Base-by-base conservation (phyloP, 2,113 vertebrate genomes). In the Clarias batrachus region DNA sequence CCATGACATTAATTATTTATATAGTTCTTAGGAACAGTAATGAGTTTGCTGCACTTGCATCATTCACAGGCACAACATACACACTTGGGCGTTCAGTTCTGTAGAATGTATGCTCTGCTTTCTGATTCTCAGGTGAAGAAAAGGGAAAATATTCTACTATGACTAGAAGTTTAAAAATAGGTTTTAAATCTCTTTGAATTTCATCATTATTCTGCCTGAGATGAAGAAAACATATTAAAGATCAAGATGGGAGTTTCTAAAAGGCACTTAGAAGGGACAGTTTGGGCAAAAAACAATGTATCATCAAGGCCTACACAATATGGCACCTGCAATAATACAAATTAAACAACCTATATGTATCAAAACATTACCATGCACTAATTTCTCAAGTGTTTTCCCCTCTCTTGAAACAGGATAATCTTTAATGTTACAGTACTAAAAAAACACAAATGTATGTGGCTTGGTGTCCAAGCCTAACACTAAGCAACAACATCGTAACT, bases 1-100 rank as follows among this genome's bases (percentile, higher is more conserved):
- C 65, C 52, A 86, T 56, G 87, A 73, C 78, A 73, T 76, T 81
- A n/a, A 73, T 87, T 89, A 90, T 91, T 89, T 89, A 89, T 81
- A 87, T 73, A 81, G 70, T 84, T 82, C 73, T 73, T 54, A 79
- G 68, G 57, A 88, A 89, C 70, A 86, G 78, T 88, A 85, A 90
- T 86, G 84, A 79, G 66, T 89, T 62, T n/a, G 56, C 77, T 84
- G 83, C 41, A 76, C 85, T 83, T 54, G 21, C 71, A 66, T 84
- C 82, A 85, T 89, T 87, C 83, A 89, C 70, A 86, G 37, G n/a
- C 27, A 48, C 78, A 89, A 70, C 48, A 37, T 81, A n/a, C 73
- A 81, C 59, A 74, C 12, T 73, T 0, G 19, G 70, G 70, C 48
- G 21, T 37, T 41, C 6, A 33, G 65, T 37, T 80, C 82, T 83